Conservation (phyloP, 2,888 invertebrate species). For the Hydriomena furcata region DNA sequence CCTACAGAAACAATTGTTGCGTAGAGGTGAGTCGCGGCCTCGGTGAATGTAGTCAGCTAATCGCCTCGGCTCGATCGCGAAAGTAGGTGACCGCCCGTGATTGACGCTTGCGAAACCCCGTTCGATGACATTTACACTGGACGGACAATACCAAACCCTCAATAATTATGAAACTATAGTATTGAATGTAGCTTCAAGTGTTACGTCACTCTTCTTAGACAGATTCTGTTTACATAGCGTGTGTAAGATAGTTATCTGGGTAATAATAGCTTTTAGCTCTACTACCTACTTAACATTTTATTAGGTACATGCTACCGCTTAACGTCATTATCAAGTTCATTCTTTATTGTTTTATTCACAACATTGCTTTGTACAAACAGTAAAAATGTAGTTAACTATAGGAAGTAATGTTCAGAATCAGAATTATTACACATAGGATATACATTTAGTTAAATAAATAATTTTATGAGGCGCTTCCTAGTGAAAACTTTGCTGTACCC, state of each 20-base stretch:
- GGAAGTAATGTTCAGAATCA: neutral
- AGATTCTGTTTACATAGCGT: conserved; percentile 26
- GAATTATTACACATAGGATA: too few relatives aligned
- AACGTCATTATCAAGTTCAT: conserved; percentile 11
- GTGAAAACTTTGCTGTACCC: too few relatives aligned
- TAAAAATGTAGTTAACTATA: neutral
- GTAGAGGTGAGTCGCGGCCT: conserved; percentile 80
- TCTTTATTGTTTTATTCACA: conserved; percentile 1
- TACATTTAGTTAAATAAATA: too few relatives aligned
- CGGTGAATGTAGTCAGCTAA: conserved; percentile 80
- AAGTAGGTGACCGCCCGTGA: conserved; percentile 83
- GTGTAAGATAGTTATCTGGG: conserved; percentile 19
- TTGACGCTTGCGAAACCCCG: conserved; percentile 81
- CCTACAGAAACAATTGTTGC: conserved; percentile 84
- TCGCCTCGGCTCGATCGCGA: conserved; percentile 80
- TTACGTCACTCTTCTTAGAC: conserved; percentile 36
- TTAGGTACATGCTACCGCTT: conserved; percentile 16
- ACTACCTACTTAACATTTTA: conserved; percentile 22
- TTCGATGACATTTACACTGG: conserved; percentile 82
- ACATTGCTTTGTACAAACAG: neutral
- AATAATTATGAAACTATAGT: conserved; percentile 71
- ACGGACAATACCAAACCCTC: conserved; percentile 72
- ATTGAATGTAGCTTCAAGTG: conserved; percentile 34
- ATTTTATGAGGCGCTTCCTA: too few relatives aligned
- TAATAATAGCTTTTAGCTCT: conserved; percentile 27